A percentile compares a stretch with the other conserved stretches of the same genome.
phyloP scores from a whole-genome alignment of 2,113 vertebrate species.

The Puma concolor region DNA sequence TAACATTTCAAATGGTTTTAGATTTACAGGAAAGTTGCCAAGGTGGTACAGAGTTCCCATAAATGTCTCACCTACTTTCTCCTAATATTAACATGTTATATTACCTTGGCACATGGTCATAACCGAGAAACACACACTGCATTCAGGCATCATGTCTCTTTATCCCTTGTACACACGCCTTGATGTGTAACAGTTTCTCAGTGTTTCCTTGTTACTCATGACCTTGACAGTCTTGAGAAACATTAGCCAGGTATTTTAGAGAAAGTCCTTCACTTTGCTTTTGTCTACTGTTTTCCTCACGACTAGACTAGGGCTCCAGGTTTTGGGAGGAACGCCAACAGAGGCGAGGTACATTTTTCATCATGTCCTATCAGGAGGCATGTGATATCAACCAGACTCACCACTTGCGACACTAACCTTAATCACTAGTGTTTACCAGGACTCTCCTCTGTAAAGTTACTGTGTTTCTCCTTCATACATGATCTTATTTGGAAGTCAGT shows the following conservation, averaged over 20 bases:
- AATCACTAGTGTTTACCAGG: neutral
- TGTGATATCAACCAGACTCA: neutral
- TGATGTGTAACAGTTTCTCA: neutral
- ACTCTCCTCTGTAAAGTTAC: neutral
- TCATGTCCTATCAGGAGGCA: no score
- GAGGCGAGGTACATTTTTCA: neutral
- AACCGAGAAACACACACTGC: neutral
- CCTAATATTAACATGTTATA: neutral
- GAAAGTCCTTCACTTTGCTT: neutral
- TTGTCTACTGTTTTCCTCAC: neutral
- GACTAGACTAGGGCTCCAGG: neutral
- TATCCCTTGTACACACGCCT: neutral
- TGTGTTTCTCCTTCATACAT: neutral
- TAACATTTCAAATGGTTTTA: neutral
- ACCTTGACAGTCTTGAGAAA: neutral
- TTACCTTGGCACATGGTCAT: neutral
- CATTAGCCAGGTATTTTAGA: neutral
- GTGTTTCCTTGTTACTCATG: neutral
- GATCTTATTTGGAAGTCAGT: neutral
- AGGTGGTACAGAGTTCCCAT: neutral
- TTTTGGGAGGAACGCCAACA: neutral
- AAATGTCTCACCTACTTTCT: neutral
- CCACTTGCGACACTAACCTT: neutral
- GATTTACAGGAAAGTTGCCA: neutral
- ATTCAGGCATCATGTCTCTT: neutral